phyloP scores from a whole-genome alignment of 2,888 invertebrate genomes.

The Nomada flava region DNA sequence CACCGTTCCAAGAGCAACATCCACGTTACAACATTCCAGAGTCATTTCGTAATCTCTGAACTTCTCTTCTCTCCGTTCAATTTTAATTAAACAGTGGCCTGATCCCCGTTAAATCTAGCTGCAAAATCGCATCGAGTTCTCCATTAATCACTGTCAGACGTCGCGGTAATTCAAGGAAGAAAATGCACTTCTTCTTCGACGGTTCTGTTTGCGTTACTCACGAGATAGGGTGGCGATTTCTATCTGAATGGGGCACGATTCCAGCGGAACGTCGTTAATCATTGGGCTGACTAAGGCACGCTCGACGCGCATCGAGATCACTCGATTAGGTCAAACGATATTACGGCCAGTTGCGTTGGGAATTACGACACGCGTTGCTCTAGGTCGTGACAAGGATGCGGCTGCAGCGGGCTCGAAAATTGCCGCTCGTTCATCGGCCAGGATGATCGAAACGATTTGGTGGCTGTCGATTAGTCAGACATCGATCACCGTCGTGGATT shows the following conservation, averaged over 20 bases:
- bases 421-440: slow-evolving; percentile 37
- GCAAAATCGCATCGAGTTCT: background rate
- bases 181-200: background rate
- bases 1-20: background rate
- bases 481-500: slow-evolving; percentile 42
- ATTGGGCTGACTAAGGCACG: slow-evolving; percentile 5
- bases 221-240: background rate
- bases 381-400: slow-evolving; percentile 32
- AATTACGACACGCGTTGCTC: slow-evolving; percentile 55
- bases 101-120: background rate
- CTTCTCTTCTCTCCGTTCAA: background rate
- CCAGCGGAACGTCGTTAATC: slow-evolving; percentile 16
- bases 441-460: slow-evolving; percentile 50
- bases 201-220: background rate
- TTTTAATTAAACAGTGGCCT: slow-evolving; percentile 4
- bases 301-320: slow-evolving; percentile 44
- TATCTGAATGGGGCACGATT: background rate
- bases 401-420: slow-evolving; percentile 52
- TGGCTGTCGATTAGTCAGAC: slow-evolving; percentile 43
- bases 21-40: background rate
- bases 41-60: background rate
- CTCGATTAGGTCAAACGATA: slow-evolving; percentile 56
- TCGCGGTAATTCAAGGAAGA: background rate
- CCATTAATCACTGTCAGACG: slow-evolving; percentile 4
- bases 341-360: slow-evolving; percentile 52